Percentiles rank a stretch among this genome's conserved stretches.
These are phyloP conservation scores for Abrostola triplasia DNA, from an alignment of 2,888 invertebrate genomes.

Conservation along the genomic window DNA sequence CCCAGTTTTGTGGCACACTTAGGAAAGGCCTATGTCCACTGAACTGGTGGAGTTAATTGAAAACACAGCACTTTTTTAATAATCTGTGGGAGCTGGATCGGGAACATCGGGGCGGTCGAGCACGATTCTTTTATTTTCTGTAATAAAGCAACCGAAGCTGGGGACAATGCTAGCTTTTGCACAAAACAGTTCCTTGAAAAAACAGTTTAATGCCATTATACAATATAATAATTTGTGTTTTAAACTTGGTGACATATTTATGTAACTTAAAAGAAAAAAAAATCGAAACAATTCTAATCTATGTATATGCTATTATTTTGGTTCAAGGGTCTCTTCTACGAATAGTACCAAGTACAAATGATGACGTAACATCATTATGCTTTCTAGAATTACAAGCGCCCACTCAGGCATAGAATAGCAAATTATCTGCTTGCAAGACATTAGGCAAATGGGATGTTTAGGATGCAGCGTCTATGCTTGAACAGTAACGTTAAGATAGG, in stretches of 20 bases:
- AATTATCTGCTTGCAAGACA: slow-evolving; percentile 17
- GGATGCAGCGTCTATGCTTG: slow-evolving; percentile 44
- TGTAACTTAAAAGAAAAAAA: too few species aligned
- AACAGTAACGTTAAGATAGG: slow-evolving; percentile 56
- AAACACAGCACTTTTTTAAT: slow-evolving; percentile 4
- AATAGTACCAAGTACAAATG: slow-evolving; percentile 2
- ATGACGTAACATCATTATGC: slow-evolving; percentile 10
- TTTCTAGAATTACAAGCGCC: slow-evolving; percentile 18
- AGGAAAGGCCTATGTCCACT: slow-evolving; percentile 3
- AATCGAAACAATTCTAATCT: too few species aligned
- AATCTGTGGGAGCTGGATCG: not conserved
- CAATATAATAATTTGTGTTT: slow-evolving; percentile 7
- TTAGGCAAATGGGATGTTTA: slow-evolving; percentile 20
- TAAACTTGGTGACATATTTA: too few species aligned
- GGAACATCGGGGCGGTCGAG: slow-evolving; percentile 1
- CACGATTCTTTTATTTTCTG: not conserved
- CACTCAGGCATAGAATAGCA: slow-evolving; percentile 24
- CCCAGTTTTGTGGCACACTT: slow-evolving; percentile 5
- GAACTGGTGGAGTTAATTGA: slow-evolving; percentile 2
- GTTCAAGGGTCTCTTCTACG: slow-evolving; percentile 3
- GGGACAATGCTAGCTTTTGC: not conserved
- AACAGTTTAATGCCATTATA: slow-evolving; percentile 15
- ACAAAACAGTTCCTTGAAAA: slow-evolving; percentile 7
- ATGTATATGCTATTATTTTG: too few species aligned
- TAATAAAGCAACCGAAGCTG: not conserved